Evolutionary conservation across 2,888 invertebrate species (phyloP), one percentile per base, ranked within the genome.

Genomic region (Eilema depressum): DNA sequence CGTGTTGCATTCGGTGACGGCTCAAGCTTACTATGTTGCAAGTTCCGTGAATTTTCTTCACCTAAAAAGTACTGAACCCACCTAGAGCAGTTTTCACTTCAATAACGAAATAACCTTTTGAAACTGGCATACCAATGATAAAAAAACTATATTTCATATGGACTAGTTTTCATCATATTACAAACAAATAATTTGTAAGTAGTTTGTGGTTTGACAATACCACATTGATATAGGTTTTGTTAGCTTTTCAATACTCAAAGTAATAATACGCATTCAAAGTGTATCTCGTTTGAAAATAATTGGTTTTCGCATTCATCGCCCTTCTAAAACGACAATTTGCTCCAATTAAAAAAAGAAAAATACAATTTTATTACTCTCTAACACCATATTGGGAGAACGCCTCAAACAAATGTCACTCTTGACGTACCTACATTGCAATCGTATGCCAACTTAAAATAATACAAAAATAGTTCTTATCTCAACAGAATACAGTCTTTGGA

Each of bases 381-480:
- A 85, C 87, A 91, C 91, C 93, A 93, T 93, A 93, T 92, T 93
- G 92, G 88, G 91, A 87, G 89, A 88, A 92, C 95, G 95, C 95
- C 94, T 93, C 90, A 90, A 88, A 92, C 95, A 94, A 95, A 94
- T 95, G 95, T 91, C 90, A 89, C 88, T 87, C 60, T 88, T 87
- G 85, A 33, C 20, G 23, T 41, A 78, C 73, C 79, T 82, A 70
- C 69, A 76, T 60, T 57, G 68, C 87, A 76, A 87, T 37, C 2
- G 70, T 78, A 76, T 25, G 26, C 70, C 1, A 33, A 5, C 3
- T n/a, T 1, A 26, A 10, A 63, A 62, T 33, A 66, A 69, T 2
- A 33, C 63, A 3, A 89, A 70, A 83, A 70, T 79, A 2, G 61
- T n/a, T 86, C 66, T 74, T 89, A 88, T 30, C 0, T 3, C 4